Conservation (phyloP, 2,888 invertebrate species). For the Hypomecis atomaria region DNA sequence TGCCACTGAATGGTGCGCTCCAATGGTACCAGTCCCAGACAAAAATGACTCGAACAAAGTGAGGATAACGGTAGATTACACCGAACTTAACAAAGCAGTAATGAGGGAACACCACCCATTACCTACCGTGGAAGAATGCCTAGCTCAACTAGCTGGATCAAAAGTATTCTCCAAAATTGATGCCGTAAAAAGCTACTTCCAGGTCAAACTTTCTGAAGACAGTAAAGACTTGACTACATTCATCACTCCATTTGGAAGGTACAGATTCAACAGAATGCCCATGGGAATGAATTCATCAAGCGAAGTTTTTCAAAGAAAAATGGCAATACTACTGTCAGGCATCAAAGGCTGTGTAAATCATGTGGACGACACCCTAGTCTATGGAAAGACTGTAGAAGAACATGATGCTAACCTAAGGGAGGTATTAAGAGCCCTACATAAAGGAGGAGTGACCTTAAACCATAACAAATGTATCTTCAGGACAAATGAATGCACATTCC, state of each 20-base stretch:
- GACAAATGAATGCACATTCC: constrained; percentile 7
- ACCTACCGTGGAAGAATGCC: constrained; percentile 20
- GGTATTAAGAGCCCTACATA: not conserved
- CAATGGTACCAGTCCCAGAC: constrained; percentile 13
- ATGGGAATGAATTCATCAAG: constrained; percentile 17
- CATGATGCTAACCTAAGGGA: constrained; percentile 14
- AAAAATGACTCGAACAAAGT: constrained; percentile 4
- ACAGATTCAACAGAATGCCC: constrained; percentile 16
- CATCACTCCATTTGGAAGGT: constrained; percentile 15
- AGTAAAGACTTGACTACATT: constrained; percentile 17
- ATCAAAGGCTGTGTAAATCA: constrained; percentile 14
- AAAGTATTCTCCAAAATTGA: constrained; percentile 8
- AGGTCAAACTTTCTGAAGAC: constrained; percentile 12
- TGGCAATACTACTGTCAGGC: constrained; percentile 11
- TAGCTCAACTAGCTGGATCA: constrained; percentile 13
- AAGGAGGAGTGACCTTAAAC: constrained; percentile 4
- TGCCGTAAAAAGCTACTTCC: constrained; percentile 8
- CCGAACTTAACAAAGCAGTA: constrained; percentile 4
- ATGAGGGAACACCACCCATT: constrained; percentile 6
- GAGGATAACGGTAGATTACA: constrained; percentile 7
- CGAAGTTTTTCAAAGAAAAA: no score
- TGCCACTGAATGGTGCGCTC: constrained; percentile 5
- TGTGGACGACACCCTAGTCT: constrained; percentile 16
- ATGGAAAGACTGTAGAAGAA: constrained; percentile 11
- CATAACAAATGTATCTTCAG: constrained; percentile 9